These are phyloP conservation scores for Brachystomella parvula DNA, from an alignment of 1,140 invertebrate species.

Conservation along the genomic window DNA sequence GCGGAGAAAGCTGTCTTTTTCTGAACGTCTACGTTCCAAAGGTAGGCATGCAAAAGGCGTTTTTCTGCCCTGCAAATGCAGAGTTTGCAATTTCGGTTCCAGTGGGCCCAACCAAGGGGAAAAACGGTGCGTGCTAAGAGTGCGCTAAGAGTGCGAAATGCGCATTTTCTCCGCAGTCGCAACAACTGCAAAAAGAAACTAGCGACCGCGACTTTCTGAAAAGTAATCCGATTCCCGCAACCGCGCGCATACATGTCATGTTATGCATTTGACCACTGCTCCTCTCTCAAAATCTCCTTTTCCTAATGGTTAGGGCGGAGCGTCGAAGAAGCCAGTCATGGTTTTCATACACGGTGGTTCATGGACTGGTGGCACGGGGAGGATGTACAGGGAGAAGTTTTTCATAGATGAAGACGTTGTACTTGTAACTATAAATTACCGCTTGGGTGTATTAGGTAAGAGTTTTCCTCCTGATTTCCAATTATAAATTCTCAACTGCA, in stretches of 20 bases:
- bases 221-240: no score
- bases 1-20: background rate
- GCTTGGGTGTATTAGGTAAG: slow-evolving; percentile 9
- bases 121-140: no score
- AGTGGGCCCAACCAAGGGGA: no score
- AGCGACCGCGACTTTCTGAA: no score
- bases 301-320: no score
- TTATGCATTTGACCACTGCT: no score
- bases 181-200: no score
- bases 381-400: slow-evolving; percentile 37
- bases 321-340: slow-evolving; percentile 7
- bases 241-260: no score
- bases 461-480: slow-evolving; percentile 1
- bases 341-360: slow-evolving; percentile 39
- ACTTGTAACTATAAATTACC: slow-evolving; percentile 12
- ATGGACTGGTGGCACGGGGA: background rate
- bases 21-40: background rate
- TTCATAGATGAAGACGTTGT: slow-evolving; percentile 20
- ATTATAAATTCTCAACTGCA: slow-evolving; percentile 6
- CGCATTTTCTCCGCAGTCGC: no score
- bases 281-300: no score
- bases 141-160: no score
- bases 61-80: background rate
- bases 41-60: background rate
- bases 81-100: background rate